Evolutionary conservation across 2,888 invertebrate genomes (phyloP), one percentile per base, ranked within the genome.

Genomic region (Cephus sareptanus): DNA sequence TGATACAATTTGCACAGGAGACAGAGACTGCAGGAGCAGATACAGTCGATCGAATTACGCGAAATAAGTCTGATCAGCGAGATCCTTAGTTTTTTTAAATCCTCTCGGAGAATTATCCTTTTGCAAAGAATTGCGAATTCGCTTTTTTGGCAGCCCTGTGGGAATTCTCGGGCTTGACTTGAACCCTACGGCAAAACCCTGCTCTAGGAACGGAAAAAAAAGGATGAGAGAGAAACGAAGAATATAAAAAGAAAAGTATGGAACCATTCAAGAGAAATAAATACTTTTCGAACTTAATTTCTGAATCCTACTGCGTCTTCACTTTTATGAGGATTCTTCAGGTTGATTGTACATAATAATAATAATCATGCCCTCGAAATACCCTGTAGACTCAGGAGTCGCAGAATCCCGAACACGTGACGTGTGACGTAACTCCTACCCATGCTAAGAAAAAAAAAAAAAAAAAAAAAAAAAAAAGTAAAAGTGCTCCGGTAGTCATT

Each of bases 1-100:
- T 83, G 81, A 84, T 84, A 81, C 83, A 81, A 81, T 79, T 15
- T 40, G 1, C 40, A 9, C 23, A 23, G 56, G 6, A 6, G 40
- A 23, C 23, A 56, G 23, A 56, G 3, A 12, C 3, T 35, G 35
- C 23, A 23, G 56, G 23, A 56, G 56, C 56, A 56, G 56, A 56
- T 15, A 56, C 1, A 23, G 1, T 56, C 4, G 56, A 56, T 56
- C 9, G 56, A 56, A 2, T 56, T 23, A 2, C 0, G 23, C 9
- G 23, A 56, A 56, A 23, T 23, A 56, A 23, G 13, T 40, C 15
- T 40, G 40, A 13, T 15, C 40, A 40, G 9, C 15, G 23, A 56
- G 23, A 9, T 40, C 15, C 23, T 23, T 15, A 1, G 1, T 15
- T 9, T 9, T 23, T 56, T 9, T 1, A 23, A 15, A 56, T 56